Evolutionary conservation across 2,113 vertebrate genomes (phyloP).

Genomic region (Empidonax alnorum): DNA sequence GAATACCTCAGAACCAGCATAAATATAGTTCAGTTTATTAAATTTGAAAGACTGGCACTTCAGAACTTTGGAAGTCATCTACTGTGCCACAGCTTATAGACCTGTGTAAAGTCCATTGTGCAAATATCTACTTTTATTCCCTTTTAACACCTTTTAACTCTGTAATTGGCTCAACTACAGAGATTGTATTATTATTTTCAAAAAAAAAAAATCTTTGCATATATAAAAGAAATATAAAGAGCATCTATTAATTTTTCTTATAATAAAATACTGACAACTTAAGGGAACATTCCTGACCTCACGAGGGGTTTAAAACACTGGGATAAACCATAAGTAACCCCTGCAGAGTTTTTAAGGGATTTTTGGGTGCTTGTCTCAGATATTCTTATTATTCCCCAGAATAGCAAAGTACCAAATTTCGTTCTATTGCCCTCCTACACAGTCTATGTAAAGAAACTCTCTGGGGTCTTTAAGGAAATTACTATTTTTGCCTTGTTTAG

Average conservation of each 20-base stretch:
- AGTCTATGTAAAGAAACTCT: background rate
- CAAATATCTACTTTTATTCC: background rate
- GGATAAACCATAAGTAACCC: background rate
- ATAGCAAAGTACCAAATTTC: background rate
- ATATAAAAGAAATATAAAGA: background rate
- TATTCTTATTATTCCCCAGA: background rate
- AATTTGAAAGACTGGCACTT: background rate
- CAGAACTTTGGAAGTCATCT: background rate
- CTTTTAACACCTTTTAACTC: background rate
- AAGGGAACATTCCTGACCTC: background rate
- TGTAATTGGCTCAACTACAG: background rate
- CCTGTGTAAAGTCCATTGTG: background rate
- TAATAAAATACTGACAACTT: background rate
- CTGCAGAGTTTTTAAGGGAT: background rate
- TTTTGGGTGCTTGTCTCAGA: background rate
- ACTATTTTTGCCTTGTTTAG: conserved; percentile 14
- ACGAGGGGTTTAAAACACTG: background rate
- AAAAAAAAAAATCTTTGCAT: background rate
- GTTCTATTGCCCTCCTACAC: conserved; percentile 14
- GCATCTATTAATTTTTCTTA: background rate
- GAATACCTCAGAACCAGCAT: background rate
- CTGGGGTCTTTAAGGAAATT: background rate
- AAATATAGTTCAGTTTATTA: background rate
- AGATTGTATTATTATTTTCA: background rate
- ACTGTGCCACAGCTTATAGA: background rate